Conservation (phyloP, 2,888 invertebrate species). For the Aplocera efformata region DNA sequence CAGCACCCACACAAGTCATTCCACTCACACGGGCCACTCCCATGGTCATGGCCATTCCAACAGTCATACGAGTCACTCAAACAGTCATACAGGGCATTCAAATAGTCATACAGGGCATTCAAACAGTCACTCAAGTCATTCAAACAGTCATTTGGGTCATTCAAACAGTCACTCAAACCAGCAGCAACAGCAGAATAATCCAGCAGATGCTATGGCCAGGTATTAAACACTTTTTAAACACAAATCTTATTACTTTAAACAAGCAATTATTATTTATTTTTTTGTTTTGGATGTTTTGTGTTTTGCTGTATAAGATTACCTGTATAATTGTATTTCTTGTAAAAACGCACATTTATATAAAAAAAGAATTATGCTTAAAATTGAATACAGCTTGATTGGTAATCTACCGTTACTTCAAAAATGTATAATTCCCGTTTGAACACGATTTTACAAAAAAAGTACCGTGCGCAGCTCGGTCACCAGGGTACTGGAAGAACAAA, state of each 20-base stretch:
- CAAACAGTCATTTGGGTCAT: slow-evolving; percentile 16
- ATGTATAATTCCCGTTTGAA: no score
- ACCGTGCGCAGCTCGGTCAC: no score
- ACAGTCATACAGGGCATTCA: slow-evolving; percentile 13
- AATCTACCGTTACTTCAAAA: no score
- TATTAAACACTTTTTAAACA: slow-evolving; percentile 22
- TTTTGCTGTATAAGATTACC: no score
- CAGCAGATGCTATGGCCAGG: slow-evolving; percentile 67
- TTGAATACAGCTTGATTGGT: no score
- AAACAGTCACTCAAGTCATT: slow-evolving; percentile 19
- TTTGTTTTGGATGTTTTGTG: no score
- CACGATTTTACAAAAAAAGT: no score
- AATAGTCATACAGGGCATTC: slow-evolving; percentile 8
- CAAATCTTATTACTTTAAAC: neutral
- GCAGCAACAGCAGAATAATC: slow-evolving; percentile 30
- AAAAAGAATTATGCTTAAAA: no score
- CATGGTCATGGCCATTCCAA: slow-evolving; percentile 13
- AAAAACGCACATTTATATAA: no score
- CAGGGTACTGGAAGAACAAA: no score
- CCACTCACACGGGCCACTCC: slow-evolving; percentile 18
- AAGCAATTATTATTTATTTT: no score
- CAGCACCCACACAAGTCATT: slow-evolving; percentile 20
- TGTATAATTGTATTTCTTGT: no score
- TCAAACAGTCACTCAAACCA: slow-evolving; percentile 16
- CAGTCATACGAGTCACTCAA: slow-evolving; percentile 17